These are phyloP conservation scores for Reticulitermes lucifugus DNA, from an alignment of 2,888 invertebrate species.

Conservation along the genomic window DNA sequence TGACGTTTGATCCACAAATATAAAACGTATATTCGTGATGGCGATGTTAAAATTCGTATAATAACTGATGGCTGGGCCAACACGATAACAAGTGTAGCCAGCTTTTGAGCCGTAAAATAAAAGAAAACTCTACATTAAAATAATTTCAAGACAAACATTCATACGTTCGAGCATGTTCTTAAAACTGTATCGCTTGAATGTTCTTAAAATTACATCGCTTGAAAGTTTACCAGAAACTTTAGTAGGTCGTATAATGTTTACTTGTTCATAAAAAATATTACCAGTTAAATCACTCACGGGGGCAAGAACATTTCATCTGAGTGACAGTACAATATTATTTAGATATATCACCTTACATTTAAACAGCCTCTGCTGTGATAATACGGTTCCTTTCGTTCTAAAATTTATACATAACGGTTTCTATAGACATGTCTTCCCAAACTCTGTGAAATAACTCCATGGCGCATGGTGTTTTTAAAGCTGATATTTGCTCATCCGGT, in stretches of 20 bases:
- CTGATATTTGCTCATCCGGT: no score
- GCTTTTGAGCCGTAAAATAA: neutral
- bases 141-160: neutral
- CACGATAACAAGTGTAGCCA: neutral
- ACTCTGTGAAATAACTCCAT: no score
- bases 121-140: neutral
- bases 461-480: no score
- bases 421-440: no score
- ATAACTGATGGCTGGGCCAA: neutral
- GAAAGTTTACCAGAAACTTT: neutral
- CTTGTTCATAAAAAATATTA: neutral
- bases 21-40: neutral
- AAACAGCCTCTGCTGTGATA: neutral
- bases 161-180: neutral
- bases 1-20: neutral
- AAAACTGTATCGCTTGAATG: neutral
- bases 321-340: neutral
- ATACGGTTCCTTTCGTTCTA: no score
- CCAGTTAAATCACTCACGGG: neutral
- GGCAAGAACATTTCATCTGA: neutral
- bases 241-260: neutral
- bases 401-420: no score
- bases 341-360: neutral
- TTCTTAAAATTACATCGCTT: constrained; percentile 2
- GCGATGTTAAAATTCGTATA: neutral